These are phyloP conservation scores for Tychaedon coryphoeus DNA, from an alignment of 2,113 vertebrate species.

Conservation along the genomic window DNA sequence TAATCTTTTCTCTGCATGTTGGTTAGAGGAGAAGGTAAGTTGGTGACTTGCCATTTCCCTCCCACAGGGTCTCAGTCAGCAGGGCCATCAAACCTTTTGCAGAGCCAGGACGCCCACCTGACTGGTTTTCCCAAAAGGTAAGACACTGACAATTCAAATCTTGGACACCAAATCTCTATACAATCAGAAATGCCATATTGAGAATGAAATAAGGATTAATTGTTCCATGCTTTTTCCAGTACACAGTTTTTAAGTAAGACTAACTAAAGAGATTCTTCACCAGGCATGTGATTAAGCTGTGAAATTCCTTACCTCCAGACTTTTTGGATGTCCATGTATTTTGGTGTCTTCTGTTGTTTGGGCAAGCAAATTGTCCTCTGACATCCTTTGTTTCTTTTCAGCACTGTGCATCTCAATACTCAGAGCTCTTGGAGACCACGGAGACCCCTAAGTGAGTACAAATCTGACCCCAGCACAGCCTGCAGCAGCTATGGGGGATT, in stretches of 20 bases:
- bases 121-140: slow-evolving; percentile 99
- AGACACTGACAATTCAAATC: neutral
- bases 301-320: neutral
- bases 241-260: neutral
- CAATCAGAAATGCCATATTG: neutral
- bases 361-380: neutral
- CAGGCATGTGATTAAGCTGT: neutral
- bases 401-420: slow-evolving; percentile 99
- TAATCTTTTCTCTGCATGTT: neutral
- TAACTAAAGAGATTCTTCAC: neutral
- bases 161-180: neutral
- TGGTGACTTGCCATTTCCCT: neutral
- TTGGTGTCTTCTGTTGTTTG: neutral
- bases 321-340: neutral
- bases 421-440: slow-evolving; percentile 94
- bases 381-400: slow-evolving; percentile 65
- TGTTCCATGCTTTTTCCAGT: neutral
- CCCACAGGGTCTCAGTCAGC: slow-evolving; percentile 93
- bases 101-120: slow-evolving; percentile 92
- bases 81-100: slow-evolving; percentile 98
- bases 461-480: neutral
- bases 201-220: neutral
- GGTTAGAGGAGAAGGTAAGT: neutral
- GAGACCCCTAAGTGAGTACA: slow-evolving; percentile 96
- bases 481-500: neutral